A percentile compares a stretch with the other conserved stretches of the same genome.
These are phyloP conservation scores for Ypsolopha scabrella DNA, from an alignment of 2,888 invertebrate genomes.

Conservation along the genomic window DNA sequence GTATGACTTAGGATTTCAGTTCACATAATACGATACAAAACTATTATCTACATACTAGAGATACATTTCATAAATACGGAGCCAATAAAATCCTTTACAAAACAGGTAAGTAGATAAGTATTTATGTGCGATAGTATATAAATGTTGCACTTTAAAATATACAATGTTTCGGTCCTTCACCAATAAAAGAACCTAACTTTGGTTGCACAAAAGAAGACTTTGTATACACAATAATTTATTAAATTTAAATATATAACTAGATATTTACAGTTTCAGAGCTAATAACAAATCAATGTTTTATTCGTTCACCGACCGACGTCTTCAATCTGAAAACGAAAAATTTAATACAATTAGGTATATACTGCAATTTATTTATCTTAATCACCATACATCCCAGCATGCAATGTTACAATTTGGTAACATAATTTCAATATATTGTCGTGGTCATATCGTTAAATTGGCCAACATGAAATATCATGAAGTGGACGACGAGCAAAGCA, in stretches of 20 bases:
- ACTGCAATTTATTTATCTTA: too few species aligned
- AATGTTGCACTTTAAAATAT: neutral
- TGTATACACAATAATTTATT: neutral
- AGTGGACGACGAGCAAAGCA: too few species aligned
- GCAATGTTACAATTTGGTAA: too few species aligned
- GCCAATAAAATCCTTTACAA: neutral
- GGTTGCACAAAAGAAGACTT: neutral
- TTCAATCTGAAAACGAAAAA: constrained; percentile 26
- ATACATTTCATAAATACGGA: neutral
- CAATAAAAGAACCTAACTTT: constrained; percentile 1
- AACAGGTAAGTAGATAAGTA: neutral
- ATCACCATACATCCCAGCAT: too few species aligned
- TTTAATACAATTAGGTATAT: too few species aligned
- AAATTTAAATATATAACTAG: neutral
- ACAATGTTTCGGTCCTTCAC: neutral
- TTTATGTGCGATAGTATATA: neutral
- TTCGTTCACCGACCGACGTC: constrained; percentile 22
- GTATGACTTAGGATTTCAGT: constrained; percentile 3
- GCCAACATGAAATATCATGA: too few species aligned
- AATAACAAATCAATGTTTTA: neutral
- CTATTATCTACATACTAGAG: neutral
- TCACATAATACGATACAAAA: neutral
- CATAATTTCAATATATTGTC: too few species aligned
- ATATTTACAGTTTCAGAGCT: neutral
- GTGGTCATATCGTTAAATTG: too few species aligned